Evolutionary conservation across 2,797 vertebrate genomes (phyloP).

Genomic region (Gobio occitaniae): DNA sequence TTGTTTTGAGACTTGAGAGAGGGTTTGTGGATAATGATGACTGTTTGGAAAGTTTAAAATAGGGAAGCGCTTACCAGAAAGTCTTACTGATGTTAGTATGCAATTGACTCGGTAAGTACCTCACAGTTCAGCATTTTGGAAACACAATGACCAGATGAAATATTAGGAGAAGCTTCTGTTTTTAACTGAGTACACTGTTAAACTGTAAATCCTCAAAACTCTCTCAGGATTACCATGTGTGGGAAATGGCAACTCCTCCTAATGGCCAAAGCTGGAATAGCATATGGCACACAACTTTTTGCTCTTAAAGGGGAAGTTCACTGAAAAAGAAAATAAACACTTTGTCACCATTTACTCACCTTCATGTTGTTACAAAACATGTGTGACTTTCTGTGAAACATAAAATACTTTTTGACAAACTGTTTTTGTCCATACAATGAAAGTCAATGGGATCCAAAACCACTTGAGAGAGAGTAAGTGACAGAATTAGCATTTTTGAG

Average conservation of each 20-base stretch:
- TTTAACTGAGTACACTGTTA: not conserved
- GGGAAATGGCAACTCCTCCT: slow-evolving; percentile 31
- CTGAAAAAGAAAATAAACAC: not conserved
- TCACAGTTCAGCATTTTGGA: slow-evolving; percentile 29
- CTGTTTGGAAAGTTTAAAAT: not conserved
- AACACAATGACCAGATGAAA: not conserved
- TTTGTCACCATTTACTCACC: not conserved
- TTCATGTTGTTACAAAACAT: not conserved
- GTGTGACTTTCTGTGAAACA: not conserved
- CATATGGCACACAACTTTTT: not conserved
- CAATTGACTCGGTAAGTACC: not conserved
- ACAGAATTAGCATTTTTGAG: not conserved
- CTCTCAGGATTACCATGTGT: not conserved
- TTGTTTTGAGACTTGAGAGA: not conserved
- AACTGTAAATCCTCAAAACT: not conserved
- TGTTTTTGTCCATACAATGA: not conserved
- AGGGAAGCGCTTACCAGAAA: slow-evolving; percentile 32
- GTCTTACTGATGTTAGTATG: not conserved
- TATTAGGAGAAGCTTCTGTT: not conserved
- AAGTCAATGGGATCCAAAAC: not conserved
- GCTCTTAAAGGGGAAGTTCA: not conserved
- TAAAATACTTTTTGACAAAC: not conserved
- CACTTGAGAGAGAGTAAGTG: not conserved
- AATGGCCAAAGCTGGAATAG: slow-evolving; percentile 14
- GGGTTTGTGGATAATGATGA: slow-evolving; percentile 2